Evolutionary conservation across 1,140 invertebrate species (phyloP), one percentile per base, ranked within the genome.

Genomic region (Ephestia elutella): DNA sequence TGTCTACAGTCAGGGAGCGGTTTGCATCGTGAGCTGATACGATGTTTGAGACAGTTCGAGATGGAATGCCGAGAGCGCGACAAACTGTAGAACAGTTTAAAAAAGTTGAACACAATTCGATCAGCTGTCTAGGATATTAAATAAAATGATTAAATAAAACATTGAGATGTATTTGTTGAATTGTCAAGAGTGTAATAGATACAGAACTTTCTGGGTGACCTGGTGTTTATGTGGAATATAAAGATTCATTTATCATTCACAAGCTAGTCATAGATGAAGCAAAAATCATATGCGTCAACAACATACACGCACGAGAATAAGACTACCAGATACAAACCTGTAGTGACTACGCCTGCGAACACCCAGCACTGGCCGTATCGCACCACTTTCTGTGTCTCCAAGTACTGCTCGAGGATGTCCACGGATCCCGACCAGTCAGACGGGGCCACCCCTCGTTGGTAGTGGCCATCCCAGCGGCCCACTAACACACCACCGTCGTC

Each of bases 291-390:
- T n/a, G n/a, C n/a, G n/a, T n/a, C n/a, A n/a, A n/a, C n/a, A n/a
- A n/a, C n/a, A n/a, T n/a, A n/a, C n/a, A n/a, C n/a, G n/a, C n/a
- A n/a, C 30, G 9, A 10, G 7, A 25, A 7, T 25, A 25, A 25
- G 21, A 25, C 21, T 32, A 28, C 3, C 3, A 32, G 30, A 1
- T 21, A 49, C 38, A 15, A 9, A 93, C 92, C 87, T 68, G 93
- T 92, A 28, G 92, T 94, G 10, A 92, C 86, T 10, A 95, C 90
- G 17, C 93, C 94, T 48, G 93, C 91, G 71, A 95, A 95, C 0
- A 95, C 93, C 93, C 93, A 95, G 75, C 94, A 95, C 72, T 95
- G 94, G 2, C 93, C 94, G 75, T 93, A 95, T 19, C 90, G 91
- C 10, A 95, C 94, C 8, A 92, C 87, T 59, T 86, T 73, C 71